Base-by-base conservation (phyloP, 1,140 invertebrate species). In the Scaptomyza montana region DNA sequence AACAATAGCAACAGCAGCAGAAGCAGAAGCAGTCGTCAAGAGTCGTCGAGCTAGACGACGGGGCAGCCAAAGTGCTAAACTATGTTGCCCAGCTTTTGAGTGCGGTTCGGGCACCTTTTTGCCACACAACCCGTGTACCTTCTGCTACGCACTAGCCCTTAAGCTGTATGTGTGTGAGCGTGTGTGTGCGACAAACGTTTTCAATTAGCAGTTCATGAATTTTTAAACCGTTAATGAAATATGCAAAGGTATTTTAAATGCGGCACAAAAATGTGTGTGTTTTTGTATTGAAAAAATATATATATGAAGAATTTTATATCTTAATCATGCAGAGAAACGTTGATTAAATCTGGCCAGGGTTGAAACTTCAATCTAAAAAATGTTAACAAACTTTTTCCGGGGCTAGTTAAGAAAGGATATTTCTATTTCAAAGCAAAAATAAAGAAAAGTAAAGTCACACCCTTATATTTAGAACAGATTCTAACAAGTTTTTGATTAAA, bases 131-230 rank as follows among this genome's bases (percentile, higher is more conserved):
- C 21, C 16, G 16, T 25, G 12, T 68, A 56, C 62, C 63, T 71
- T 16, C 45, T 55, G 76, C 60, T 76, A 90, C 85, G 77, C 80
- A 89, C 78, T 71, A 36, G 39, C 39, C 39, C 39, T 43, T 43
- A n/a, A 43, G 43, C 30, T 47, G 30, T 56, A 21, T 51, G 19
- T 43, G 25, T 54, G 39, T 54, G 50, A 65, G 47, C 50, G 45
- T 43, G 36, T 66, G 39, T 67, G 54, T 51, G 50, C 86, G 90
- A 91, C 90, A 91, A 90, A 91, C 82, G 80, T 91, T 90, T 91
- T 91, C 90, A 91, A 91, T 91, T 91, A 91, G 80, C 75, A 91
- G 80, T 73, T 81, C 90, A 89, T 90, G 86, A 81, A 91, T 91
- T 90, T 91, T 90, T 90, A 74, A 91, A 68, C 68, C 69, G 53